A percentile compares a stretch with the other conserved stretches of the same genome.
phyloP scores from a whole-genome alignment of 53 echinoderm and acorn worm species.

The Paracentrotus lividus region DNA sequence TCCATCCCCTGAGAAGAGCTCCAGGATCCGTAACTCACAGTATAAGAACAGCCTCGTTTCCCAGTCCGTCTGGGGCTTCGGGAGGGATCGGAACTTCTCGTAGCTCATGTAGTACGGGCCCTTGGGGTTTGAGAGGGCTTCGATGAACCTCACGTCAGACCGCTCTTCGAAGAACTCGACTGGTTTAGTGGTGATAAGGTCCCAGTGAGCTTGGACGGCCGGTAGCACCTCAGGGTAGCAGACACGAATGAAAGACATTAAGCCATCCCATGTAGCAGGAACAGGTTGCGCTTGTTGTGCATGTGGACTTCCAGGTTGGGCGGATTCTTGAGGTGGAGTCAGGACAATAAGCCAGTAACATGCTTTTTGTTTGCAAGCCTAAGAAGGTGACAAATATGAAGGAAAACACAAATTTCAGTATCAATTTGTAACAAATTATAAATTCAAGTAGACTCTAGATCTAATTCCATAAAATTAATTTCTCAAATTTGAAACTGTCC shows the following conservation, averaged over 20 bases:
- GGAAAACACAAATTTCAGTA: background rate
- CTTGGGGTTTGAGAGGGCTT: conserved; percentile 75
- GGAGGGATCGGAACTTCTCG: conserved; percentile 76
- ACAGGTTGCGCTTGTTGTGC: conserved; percentile 66
- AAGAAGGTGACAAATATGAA: background rate
- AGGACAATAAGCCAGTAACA: conserved; percentile 79
- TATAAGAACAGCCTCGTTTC: conserved; percentile 90
- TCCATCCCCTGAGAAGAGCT: conserved; percentile 91
- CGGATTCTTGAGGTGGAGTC: conserved; percentile 36
- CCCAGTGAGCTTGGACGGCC: conserved; percentile 81
- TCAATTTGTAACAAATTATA: too few relatives aligned
- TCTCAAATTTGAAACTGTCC: too few relatives aligned
- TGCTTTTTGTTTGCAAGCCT: conserved; percentile 80
- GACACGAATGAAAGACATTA: conserved; percentile 72
- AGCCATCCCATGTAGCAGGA: conserved; percentile 94
- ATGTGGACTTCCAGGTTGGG: background rate
- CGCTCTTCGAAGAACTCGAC: conserved; percentile 83
- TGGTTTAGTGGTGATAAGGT: conserved; percentile 71
- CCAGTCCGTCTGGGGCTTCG: conserved; percentile 86
- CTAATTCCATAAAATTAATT: too few relatives aligned
- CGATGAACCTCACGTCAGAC: conserved; percentile 86
- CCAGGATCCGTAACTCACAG: conserved; percentile 93
- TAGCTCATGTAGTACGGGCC: conserved; percentile 86
- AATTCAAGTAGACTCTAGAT: too few relatives aligned
- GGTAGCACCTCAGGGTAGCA: conserved; percentile 86